phyloP scores from a whole-genome alignment of 2,797 vertebrate genomes.

The Phrynocephalus vlangalii region DNA sequence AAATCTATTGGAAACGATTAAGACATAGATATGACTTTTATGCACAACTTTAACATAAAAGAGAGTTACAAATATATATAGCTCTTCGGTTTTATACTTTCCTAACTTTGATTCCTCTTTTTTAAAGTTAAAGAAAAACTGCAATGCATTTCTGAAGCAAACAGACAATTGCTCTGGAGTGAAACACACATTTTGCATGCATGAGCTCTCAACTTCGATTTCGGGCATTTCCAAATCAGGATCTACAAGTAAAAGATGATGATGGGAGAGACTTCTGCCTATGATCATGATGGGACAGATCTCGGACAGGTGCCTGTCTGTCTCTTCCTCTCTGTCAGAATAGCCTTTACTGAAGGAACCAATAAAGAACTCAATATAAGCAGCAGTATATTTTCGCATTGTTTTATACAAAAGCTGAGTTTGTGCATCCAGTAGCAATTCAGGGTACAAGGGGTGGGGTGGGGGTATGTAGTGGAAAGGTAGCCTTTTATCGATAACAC shows the following conservation, averaged over 20 bases:
- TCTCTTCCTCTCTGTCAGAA: neutral
- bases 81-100: conserved; percentile 14
- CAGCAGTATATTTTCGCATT: neutral
- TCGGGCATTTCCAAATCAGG: neutral
- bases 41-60: conserved; percentile 65
- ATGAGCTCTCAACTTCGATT: neutral
- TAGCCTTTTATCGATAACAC: conserved; percentile 20
- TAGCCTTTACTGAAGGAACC: neutral
- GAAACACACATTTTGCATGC: conserved; percentile 1
- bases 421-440: neutral
- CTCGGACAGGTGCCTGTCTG: neutral
- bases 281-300: too few species aligned
- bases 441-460: rapidly evolving
- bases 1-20: conserved; percentile 79
- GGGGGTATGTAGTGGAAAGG: neutral
- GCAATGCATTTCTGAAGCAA: conserved; percentile 40
- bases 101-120: conserved; percentile 16
- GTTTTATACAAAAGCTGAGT: conserved; percentile 14
- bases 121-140: conserved; percentile 10
- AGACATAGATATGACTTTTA: conserved; percentile 77
- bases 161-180: neutral
- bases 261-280: neutral
- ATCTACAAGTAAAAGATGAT: too few species aligned
- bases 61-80: conserved; percentile 53
- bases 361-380: neutral